A percentile compares a stretch with the other conserved stretches of the same genome.
Evolutionary conservation across 2,113 vertebrate genomes (phyloP).

Genomic region (Tragelaphus scriptus): DNA sequence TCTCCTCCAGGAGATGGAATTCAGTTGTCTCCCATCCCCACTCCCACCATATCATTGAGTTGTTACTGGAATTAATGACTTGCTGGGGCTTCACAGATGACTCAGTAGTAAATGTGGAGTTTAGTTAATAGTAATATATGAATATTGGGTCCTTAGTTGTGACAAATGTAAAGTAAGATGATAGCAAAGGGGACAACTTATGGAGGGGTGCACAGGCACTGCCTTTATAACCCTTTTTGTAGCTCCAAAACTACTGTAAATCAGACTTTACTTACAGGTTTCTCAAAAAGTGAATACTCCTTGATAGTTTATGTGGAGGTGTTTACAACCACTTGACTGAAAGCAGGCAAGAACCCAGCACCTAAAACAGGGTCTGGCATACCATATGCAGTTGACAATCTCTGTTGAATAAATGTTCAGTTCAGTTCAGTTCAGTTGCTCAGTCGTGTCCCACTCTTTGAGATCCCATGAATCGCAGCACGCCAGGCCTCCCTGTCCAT

Average conservation of each 20-base stretch:
- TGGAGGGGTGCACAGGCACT: rapidly evolving
- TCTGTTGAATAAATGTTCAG: not conserved
- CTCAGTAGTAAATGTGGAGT: not conserved
- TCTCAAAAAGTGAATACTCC: not conserved
- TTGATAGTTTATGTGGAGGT: not conserved
- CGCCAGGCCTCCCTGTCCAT: too few species aligned
- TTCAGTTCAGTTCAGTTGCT: too few species aligned
- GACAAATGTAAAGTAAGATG: not conserved
- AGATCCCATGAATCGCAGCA: too few species aligned
- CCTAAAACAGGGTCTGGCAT: not conserved
- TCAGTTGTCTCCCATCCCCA: not conserved
- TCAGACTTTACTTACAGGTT: not conserved
- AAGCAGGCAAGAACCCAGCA: not conserved
- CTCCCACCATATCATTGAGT: not conserved
- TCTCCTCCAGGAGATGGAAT: not conserved
- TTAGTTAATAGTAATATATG: not conserved
- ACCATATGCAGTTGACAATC: not conserved
- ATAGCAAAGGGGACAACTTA: not conserved
- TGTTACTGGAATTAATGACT: not conserved
- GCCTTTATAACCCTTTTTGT: not conserved
- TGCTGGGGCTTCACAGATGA: not conserved
- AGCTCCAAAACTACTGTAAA: not conserved
- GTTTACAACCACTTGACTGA: not conserved
- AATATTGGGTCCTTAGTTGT: not conserved
- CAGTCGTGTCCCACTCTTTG: too few species aligned